Evolutionary conservation across 2,797 vertebrate species (phyloP), one percentile per base, ranked within the genome.

Genomic region (Rhinichthys osculus): DNA sequence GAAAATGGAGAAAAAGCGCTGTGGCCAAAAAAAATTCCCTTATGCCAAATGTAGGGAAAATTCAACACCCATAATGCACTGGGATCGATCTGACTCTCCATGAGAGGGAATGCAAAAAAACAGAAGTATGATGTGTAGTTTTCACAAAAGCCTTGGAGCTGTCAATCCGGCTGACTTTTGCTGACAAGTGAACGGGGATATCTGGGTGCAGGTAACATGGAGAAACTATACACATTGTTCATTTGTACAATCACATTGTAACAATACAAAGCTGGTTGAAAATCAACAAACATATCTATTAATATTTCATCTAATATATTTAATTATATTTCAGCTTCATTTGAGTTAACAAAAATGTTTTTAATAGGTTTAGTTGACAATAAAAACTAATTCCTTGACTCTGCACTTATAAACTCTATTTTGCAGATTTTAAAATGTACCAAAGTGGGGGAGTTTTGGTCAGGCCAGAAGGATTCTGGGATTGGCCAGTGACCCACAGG

Each of bases 401-500:
- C 21, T 35, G 19, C 11, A 23, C 42, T n/a, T 30, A 70, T 10
- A 67, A 82, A 14, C 23, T 33, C 2, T 38, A n/a, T 35, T 81
- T 79, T 47, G 38, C 7, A 47, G 38, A 14, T 40, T 47, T 21
- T 66, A 3, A 35, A 64, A 86, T 97, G 97, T 95, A 99, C 98
- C 96, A 99, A 93, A 35, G 97, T 97, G 76, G 97, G 97, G 87
- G 97, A 98, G 92, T 99, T 99, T 95, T 99, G 98, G 94, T 99
- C 98, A 67, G 98, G 98, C 98, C 98, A 99, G 93, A 99, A 99
- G 88, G 98, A 98, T 91, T 99, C 98, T 64, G 98, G 98, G 88
- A 99, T 98, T 89, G 98, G 98, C 98, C 98, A 99, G 14, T 99
- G 98, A 74, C 98, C 98, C 82, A 99, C 96, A 86, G 98, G 98